Percentiles rank a stretch among this genome's conserved stretches.
Evolutionary conservation across 92 coral and sea anemone species (phyloP).

Genomic region (Porites lobata): DNA sequence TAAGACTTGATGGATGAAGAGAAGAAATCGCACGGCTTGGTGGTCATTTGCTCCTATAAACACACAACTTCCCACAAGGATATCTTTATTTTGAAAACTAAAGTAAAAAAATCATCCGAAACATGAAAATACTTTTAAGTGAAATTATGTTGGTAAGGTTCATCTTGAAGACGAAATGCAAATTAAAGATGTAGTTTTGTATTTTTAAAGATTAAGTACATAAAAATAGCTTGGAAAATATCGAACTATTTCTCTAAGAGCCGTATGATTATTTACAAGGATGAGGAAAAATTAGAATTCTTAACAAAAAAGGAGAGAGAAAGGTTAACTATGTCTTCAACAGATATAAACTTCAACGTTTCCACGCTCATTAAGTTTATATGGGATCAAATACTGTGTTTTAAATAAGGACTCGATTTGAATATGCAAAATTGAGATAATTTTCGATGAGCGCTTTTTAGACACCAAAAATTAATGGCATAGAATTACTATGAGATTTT

Average conservation of each 20-base stretch:
- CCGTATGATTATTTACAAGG: no score
- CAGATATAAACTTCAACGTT: background rate
- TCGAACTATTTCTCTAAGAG: background rate
- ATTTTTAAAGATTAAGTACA: background rate
- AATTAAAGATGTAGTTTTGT: background rate
- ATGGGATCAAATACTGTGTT: background rate
- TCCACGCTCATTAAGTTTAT: background rate
- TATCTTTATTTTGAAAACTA: background rate
- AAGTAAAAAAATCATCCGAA: background rate
- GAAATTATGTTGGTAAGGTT: background rate
- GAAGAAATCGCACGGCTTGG: background rate
- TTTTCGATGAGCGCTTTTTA: background rate
- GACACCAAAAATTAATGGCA: background rate
- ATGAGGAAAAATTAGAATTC: background rate
- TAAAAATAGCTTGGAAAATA: background rate
- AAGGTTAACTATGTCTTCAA: background rate
- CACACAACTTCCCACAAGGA: background rate
- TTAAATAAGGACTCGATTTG: background rate
- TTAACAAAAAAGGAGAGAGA: background rate
- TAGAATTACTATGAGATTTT: background rate
- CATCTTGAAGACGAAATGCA: conserved; percentile 13
- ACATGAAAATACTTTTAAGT: background rate
- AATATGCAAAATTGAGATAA: conserved; percentile 30
- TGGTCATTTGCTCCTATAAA: background rate
- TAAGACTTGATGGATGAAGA: background rate